phyloP scores from a whole-genome alignment of 2,797 vertebrate species.

The Chloroceryle amazona region DNA sequence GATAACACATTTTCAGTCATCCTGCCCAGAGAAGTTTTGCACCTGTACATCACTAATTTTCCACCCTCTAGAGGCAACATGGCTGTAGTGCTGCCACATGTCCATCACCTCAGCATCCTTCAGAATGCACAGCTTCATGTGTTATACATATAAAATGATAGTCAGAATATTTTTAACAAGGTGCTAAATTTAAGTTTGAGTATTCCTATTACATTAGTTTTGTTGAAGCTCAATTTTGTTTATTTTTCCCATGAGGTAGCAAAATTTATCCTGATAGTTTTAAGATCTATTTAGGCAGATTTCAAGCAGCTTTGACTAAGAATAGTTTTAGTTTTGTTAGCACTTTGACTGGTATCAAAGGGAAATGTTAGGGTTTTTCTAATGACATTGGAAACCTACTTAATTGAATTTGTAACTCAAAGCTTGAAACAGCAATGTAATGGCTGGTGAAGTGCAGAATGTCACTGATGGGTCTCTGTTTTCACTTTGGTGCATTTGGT shows the following conservation, averaged over 20 bases:
- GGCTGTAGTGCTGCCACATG: not conserved
- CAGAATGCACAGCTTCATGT: not conserved
- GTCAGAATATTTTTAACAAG: not conserved
- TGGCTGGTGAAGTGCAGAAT: not conserved
- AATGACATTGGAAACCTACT: not conserved
- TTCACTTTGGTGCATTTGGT: not conserved
- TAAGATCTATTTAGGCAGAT: not conserved
- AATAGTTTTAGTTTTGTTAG: not conserved
- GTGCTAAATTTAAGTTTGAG: not conserved
- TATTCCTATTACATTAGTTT: not conserved
- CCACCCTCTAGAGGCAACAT: not conserved
- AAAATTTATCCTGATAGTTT: not conserved
- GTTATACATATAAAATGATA: not conserved
- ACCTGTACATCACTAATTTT: not conserved
- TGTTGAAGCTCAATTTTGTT: not conserved
- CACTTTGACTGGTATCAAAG: not conserved
- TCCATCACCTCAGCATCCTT: not conserved
- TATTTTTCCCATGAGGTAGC: not conserved
- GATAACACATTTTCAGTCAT: not conserved
- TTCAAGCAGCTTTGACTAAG: not conserved
- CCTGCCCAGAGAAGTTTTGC: not conserved
- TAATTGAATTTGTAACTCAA: not conserved
- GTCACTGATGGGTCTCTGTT: not conserved
- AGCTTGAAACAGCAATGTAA: not conserved
- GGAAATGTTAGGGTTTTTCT: accelerated